Evolutionary conservation across 2,888 invertebrate genomes (phyloP).

Genomic region (Andricus curvator): DNA sequence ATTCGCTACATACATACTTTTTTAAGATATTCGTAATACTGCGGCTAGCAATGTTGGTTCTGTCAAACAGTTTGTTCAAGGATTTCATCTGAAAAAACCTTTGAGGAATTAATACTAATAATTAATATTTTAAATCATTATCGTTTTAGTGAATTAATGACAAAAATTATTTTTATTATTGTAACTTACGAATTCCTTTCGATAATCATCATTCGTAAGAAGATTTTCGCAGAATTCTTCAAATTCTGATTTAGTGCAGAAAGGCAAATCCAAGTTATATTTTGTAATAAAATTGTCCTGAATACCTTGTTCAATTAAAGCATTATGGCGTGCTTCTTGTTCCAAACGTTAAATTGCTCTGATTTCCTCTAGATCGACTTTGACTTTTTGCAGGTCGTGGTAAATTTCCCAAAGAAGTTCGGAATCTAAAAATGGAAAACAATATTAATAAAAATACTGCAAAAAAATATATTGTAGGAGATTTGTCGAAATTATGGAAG

Average conservation of each 20-base stretch:
- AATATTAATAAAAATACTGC: too few relatives aligned
- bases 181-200: not conserved
- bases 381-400: not conserved
- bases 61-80: too few relatives aligned
- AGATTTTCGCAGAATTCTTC: constrained; percentile 7
- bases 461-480: too few relatives aligned
- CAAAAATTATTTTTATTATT: not conserved
- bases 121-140: too few relatives aligned
- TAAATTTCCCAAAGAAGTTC: too few relatives aligned
- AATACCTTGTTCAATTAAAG: not conserved
- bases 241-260: constrained; percentile 9
- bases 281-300: not conserved
- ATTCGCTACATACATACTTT: too few relatives aligned
- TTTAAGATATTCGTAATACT: too few relatives aligned
- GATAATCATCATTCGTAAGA: constrained; percentile 4
- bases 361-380: not conserved
- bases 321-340: not conserved
- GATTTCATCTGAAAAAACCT: too few relatives aligned
- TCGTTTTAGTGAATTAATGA: too few relatives aligned
- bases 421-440: too few relatives aligned
- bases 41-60: too few relatives aligned
- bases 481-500: not conserved
- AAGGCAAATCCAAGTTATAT: not conserved
- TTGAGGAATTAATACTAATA: too few relatives aligned
- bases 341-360: constrained; percentile 1